A percentile compares a stretch with the other conserved stretches of the same genome.
These are phyloP conservation scores for Glossosoma conforme DNA, from an alignment of 1,140 invertebrate genomes.

Conservation along the genomic window DNA sequence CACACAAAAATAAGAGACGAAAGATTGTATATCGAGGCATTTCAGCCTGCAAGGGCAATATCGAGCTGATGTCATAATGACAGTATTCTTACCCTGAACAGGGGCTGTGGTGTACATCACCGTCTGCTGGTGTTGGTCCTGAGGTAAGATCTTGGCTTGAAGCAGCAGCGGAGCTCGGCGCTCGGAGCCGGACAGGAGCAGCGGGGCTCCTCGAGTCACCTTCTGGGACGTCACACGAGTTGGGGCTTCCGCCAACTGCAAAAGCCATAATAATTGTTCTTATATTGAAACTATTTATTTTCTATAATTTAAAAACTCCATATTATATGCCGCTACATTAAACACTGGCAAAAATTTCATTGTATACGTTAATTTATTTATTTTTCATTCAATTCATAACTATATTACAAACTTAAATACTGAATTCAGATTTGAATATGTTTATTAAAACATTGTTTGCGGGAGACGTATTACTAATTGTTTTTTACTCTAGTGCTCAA, in stretches of 20 bases:
- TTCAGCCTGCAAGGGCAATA: neutral
- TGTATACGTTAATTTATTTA: no score
- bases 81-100: constrained; percentile 37
- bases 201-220: neutral
- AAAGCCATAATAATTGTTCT: neutral
- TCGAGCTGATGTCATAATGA: neutral
- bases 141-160: constrained; percentile 43
- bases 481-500: no score
- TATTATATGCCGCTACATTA: constrained; percentile 5
- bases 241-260: no score
- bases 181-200: neutral
- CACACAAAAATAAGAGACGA: neutral
- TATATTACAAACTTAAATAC: no score
- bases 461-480: no score
- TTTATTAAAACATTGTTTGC: no score
- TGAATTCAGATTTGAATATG: no score
- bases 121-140: constrained; percentile 39
- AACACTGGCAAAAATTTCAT: no score
- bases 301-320: neutral
- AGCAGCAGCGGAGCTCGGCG: constrained; percentile 41
- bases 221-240: no score
- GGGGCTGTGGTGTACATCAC: constrained; percentile 56
- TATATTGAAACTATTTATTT: constrained; percentile 1
- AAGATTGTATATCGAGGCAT: neutral
- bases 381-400: no score